Evolutionary conservation across 1,140 invertebrate species (phyloP), one percentile per base, ranked within the genome.

Genomic region (Aethina tumida): DNA sequence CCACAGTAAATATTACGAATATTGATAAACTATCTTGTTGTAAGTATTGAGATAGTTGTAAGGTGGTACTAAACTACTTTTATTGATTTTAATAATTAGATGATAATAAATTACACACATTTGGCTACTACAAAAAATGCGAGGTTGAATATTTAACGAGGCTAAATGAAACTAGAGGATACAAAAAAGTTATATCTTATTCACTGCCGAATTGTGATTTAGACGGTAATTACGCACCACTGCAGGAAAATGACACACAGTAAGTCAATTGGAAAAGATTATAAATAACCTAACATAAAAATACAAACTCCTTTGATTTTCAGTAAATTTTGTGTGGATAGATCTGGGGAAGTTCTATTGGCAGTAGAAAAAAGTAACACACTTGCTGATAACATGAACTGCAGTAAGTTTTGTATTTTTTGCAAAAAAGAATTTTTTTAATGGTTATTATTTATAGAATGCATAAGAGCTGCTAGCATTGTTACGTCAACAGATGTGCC

Each of bases 281-380:
- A 21, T 32, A 13, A 31, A 5, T 24, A 8, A 8, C n/a, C 22
- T 12, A 24, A 24, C 22, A 28, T 5, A 21, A n/a, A 22, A 31
- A 31, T 32, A 12, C 3, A 2, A 14, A 9, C 5, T 39, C 4
- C 25, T 8, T 34, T 39, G 19, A 33, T 34, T 66, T 66, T 41
- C 41, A 73, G 67, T 21, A 68, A 64, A 62, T 65, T 67, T 36
- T 75, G 73, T 45, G 62, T 67, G 1, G 59, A 71, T 54, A 63
- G 68, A 21, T 47, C 60, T n/a, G 65, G 66, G 5, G 50, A 52
- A 7, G 49, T 54, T 40, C 65, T 77, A 35, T 60, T 16, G 4
- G 19, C 16, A 8, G 19, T 41, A 6, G 3, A n/a, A 9, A 43
- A 57, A 22, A 38, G 66, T 30, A 72, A 63, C 47, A 50, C 49